Percentiles rank a stretch among this genome's conserved stretches.
Evolutionary conservation across 1,140 invertebrate genomes (phyloP).

Genomic region (Tetramorium parvispinum): DNA sequence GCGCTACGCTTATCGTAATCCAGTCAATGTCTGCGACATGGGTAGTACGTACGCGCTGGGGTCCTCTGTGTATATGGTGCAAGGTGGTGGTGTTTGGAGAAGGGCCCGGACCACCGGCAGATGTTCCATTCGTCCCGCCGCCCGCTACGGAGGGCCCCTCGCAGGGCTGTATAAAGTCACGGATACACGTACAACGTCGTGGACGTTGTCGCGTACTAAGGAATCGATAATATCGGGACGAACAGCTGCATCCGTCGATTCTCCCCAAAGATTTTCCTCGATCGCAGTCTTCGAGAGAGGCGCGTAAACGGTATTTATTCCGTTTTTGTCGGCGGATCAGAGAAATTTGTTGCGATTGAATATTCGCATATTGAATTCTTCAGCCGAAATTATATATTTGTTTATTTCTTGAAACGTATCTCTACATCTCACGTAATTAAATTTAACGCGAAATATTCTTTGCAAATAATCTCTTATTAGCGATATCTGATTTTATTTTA

Average conservation of each 20-base stretch:
- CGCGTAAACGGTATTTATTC: constrained; percentile 11
- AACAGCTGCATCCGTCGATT: constrained; percentile 70
- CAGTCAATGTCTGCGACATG: constrained; percentile 61
- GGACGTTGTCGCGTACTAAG: constrained; percentile 64
- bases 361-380: not conserved
- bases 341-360: constrained; percentile 17
- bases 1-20: not conserved
- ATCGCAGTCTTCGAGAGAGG: constrained; percentile 48
- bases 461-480: not conserved
- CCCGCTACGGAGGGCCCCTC: constrained; percentile 74
- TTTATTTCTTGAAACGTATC: not conserved
- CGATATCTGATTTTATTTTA: not conserved
- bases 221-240: constrained; percentile 69
- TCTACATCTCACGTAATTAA: not conserved
- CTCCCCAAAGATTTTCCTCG: constrained; percentile 54
- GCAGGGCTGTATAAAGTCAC: constrained; percentile 80
- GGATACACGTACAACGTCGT: constrained; percentile 25
- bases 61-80: constrained; percentile 72
- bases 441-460: not conserved
- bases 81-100: constrained; percentile 74
- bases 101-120: constrained; percentile 81
- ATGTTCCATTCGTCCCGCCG: constrained; percentile 83
- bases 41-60: constrained; percentile 65
- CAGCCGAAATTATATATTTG: not conserved
- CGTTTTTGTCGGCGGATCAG: constrained; percentile 1